Conservation (phyloP, 2,113 vertebrate genomes). For the Phalacrocorax brasilianus region DNA sequence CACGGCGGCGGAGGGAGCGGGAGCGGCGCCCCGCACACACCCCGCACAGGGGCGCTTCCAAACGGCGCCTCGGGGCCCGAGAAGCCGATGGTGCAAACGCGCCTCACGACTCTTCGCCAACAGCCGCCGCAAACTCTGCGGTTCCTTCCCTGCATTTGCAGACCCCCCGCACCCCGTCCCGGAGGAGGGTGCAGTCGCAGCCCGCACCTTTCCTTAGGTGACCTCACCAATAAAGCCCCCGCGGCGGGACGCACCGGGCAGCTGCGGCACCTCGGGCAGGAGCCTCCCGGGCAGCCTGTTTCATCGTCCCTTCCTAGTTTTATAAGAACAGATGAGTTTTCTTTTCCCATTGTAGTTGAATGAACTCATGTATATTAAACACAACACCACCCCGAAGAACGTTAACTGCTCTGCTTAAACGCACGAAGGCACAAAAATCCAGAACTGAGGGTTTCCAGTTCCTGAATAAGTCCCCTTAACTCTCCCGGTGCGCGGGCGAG, state of each 20-base stretch:
- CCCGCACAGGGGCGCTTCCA: no score
- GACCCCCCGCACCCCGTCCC: background rate
- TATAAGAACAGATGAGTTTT: slow-evolving; percentile 40
- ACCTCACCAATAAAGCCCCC: background rate
- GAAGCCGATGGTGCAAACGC: no score
- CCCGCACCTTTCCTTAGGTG: background rate
- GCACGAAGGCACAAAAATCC: slow-evolving; percentile 39
- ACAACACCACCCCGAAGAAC: slow-evolving; percentile 44
- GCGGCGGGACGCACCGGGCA: background rate
- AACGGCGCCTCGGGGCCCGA: no score
- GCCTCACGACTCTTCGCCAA: no score
- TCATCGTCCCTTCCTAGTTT: slow-evolving; percentile 46
- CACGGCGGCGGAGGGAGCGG: no score
- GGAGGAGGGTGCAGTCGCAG: background rate
- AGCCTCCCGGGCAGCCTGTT: background rate
- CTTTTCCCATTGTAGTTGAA: slow-evolving; percentile 46
- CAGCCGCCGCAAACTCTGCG: background rate
- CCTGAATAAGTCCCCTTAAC: slow-evolving; percentile 52
- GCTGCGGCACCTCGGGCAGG: background rate
- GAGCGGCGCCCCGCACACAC: no score
- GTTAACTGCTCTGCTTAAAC: slow-evolving; percentile 34
- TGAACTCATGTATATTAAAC: slow-evolving; percentile 64
- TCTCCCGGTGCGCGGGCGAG: background rate
- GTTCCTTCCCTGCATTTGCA: background rate
- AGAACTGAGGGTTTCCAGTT: slow-evolving; percentile 32